Base-by-base conservation (phyloP, 2,113 vertebrate species). In the Mixornis gularis region DNA sequence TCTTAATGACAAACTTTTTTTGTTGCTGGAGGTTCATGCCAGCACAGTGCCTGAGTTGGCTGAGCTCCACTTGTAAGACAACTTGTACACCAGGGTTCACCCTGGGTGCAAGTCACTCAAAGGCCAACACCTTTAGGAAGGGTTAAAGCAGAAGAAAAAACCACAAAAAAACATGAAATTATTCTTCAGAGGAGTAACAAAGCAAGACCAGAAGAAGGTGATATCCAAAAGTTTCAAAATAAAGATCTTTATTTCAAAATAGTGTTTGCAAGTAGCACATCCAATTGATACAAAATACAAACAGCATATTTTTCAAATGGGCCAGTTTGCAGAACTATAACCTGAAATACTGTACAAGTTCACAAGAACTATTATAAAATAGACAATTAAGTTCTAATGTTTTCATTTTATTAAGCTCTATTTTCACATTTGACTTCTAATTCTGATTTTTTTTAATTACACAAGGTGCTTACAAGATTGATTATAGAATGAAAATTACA, bases 171-270 rank as follows among this genome's bases (percentile, higher is more conserved):
- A 56, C 40, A 89, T 15, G 21, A 52, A 48, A 71, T 86, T 80
- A 69, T 81, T 49, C 74, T 62, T 86, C 30, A 92, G 70, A 87
- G 46, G 9, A 87, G 26, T 55, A 92, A 69, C 17, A 59, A 66
- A 49, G 49, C 43, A 95, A 80, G 43, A 90, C 48, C 51, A 79
- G 24, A 94, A 65, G 38, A 92, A 51, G 20, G 71, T 92, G 72
- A 68, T 41, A 93, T 13, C 27, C 27, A 78, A 85, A 81, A 77
- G 44, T 72, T 93, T 95, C 91, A 97, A 96, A 97, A 97, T 96
- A 96, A 93, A 97, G 72, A 93, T 97, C 77, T 97, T 96, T 93
- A 96, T 97, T 98, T 97, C 91, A 95, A 97, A 97, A 97, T 95
- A 97, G 91, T 95, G 93, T 97, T 96, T 94, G 92, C 95, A 73